phyloP scores from a whole-genome alignment of 2,113 vertebrate species.

The Rallus limicola region DNA sequence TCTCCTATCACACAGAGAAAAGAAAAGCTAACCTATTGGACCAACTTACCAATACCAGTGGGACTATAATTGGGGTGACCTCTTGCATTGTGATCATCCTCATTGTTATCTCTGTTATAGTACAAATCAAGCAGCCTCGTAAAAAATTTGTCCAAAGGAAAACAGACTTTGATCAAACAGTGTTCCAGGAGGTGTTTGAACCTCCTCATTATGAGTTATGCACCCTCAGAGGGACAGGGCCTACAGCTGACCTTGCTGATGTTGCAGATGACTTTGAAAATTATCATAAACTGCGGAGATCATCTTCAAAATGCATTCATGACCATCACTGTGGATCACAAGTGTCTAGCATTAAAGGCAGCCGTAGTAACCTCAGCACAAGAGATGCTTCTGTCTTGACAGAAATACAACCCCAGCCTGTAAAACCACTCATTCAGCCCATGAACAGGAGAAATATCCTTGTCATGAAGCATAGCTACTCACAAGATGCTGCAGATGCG shows the following conservation, averaged over 20 bases:
- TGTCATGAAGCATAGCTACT: constrained; percentile 99
- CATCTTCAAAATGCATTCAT: constrained; percentile 94
- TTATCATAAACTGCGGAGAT: constrained; percentile 92
- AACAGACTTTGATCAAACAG: constrained; percentile 95
- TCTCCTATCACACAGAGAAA: constrained; percentile 81
- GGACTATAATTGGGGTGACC: constrained; percentile 95
- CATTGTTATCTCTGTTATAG: constrained; percentile 92
- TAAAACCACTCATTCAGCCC: constrained; percentile 86
- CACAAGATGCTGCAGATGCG: constrained; percentile 90
- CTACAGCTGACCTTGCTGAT: constrained; percentile 90
- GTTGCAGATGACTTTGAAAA: constrained; percentile 95
- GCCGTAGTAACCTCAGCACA: constrained; percentile 91
- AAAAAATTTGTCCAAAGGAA: constrained; percentile 96
- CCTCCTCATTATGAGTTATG: constrained; percentile 97
- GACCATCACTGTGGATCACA: constrained; percentile 98
- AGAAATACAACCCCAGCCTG: constrained; percentile 88
- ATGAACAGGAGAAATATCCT: constrained; percentile 92
- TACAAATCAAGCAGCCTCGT: constrained; percentile 98
- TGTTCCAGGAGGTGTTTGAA: constrained; percentile 98
- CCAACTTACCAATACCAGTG: constrained; percentile 97
- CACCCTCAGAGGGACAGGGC: constrained; percentile 86
- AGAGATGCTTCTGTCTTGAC: constrained; percentile 89
- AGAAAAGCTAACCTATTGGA: constrained; percentile 93
- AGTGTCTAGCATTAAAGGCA: constrained; percentile 88
- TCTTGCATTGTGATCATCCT: constrained; percentile 96